Evolutionary conservation across 2,888 invertebrate genomes (phyloP).

Genomic region (Aspidapion aeneum): DNA sequence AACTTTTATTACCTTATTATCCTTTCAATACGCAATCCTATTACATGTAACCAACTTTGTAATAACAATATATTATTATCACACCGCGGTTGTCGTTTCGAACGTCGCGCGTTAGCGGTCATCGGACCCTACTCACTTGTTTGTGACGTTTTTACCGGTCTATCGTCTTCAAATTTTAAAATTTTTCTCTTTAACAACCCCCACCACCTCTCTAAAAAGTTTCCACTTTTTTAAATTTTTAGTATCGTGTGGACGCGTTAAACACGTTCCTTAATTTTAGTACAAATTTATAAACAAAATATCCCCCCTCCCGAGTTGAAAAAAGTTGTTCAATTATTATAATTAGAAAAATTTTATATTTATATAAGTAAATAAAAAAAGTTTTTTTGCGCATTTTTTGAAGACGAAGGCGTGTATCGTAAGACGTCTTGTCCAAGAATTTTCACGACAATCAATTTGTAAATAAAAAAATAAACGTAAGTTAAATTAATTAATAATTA

Average conservation of each 20-base stretch:
- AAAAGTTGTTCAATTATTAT: neutral
- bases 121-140: neutral
- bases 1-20: conserved; percentile 44
- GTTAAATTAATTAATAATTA: conserved; percentile 6
- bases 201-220: neutral
- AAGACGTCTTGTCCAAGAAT: conserved; percentile 49
- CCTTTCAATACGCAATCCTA: conserved; percentile 29
- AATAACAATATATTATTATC: no score
- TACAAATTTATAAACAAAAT: conserved; percentile 23
- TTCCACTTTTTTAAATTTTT: neutral
- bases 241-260: conserved; percentile 1
- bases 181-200: neutral
- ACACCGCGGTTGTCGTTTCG: neutral
- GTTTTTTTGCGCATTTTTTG: conserved; percentile 40
- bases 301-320: conserved; percentile 9
- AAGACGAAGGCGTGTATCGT: conserved; percentile 42
- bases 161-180: neutral
- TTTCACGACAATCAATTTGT: conserved; percentile 46
- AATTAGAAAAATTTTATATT: conserved; percentile 26
- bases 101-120: neutral
- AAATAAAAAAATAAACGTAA: conserved; percentile 29
- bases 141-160: neutral
- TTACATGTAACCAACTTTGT: no score
- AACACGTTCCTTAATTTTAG: conserved; percentile 23
- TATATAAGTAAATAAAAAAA: conserved; percentile 30